Conservation (phyloP, 1,140 invertebrate species). For the Heliothis virescens region DNA sequence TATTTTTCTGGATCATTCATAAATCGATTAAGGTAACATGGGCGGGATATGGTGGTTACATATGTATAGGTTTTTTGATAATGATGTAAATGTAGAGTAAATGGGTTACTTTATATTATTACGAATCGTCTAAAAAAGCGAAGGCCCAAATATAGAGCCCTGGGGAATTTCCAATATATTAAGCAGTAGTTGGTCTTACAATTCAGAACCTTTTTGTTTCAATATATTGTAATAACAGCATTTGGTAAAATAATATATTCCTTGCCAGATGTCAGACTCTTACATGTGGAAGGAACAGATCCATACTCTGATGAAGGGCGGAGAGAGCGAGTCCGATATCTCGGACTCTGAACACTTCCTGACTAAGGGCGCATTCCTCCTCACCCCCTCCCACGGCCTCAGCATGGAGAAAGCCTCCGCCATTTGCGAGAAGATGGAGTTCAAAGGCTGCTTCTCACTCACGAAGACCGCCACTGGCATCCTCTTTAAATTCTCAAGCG, state of each 20-base stretch:
- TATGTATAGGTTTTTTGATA: not conserved
- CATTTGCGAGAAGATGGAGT: constrained; percentile 95
- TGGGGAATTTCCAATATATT: not conserved
- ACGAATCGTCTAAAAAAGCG: not conserved
- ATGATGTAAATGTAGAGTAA: not conserved
- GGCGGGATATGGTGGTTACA: not conserved
- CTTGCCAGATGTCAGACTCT: constrained; percentile 79
- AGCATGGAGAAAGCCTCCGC: constrained; percentile 94
- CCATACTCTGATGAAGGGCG: constrained; percentile 86
- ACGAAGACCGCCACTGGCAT: constrained; percentile 95
- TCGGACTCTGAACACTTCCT: constrained; percentile 89
- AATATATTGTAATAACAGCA: not conserved
- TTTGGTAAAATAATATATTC: not conserved
- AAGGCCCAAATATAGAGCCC: not conserved
- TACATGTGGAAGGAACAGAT: constrained; percentile 86
- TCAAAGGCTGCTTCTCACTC: constrained; percentile 93
- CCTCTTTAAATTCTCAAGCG: constrained; percentile 94
- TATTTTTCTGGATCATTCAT: constrained; percentile 47
- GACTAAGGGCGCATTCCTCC: constrained; percentile 91
- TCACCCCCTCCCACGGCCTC: constrained; percentile 93
- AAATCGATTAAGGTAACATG: constrained; percentile 33
- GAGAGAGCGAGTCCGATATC: constrained; percentile 89
- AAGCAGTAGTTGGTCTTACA: not conserved
- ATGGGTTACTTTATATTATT: not conserved
- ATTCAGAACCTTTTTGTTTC: not conserved